Conservation (phyloP, 2,797 vertebrate species). For the Discoglossus pictus region DNA sequence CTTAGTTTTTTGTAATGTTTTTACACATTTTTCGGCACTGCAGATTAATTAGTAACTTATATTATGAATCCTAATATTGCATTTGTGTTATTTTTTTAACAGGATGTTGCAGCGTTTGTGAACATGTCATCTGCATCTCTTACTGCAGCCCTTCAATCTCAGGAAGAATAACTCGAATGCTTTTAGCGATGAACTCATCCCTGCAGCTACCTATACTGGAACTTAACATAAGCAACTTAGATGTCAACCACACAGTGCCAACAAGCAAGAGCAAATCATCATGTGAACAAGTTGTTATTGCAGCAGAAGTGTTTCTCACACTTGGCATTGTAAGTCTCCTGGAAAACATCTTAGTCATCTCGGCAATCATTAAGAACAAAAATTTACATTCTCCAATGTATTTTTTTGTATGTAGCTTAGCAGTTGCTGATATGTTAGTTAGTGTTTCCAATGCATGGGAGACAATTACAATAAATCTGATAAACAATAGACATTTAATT, state of each 20-base stretch:
- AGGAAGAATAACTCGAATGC: conserved; percentile 51
- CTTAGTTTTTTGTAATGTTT: too few species aligned
- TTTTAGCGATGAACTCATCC: conserved; percentile 66
- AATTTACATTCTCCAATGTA: conserved; percentile 79
- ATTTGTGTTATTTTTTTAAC: conserved; percentile 17
- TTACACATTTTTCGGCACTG: too few species aligned
- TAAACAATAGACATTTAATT: conserved; percentile 69
- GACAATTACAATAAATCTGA: conserved; percentile 73
- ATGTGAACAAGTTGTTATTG: conserved; percentile 71
- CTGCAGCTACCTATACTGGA: conserved; percentile 57
- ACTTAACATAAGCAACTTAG: conserved; percentile 60
- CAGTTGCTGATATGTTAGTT: conserved; percentile 76
- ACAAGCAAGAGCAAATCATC: conserved; percentile 55
- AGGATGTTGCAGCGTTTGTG: conserved; percentile 45
- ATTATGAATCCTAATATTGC: too few species aligned
- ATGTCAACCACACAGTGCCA: conserved; percentile 58
- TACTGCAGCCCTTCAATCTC: conserved; percentile 51
- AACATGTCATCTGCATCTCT: conserved; percentile 53
- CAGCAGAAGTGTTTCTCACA: conserved; percentile 71
- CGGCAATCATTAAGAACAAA: conserved; percentile 72
- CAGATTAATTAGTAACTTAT: too few species aligned
- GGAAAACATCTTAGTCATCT: conserved; percentile 75
- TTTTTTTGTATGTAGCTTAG: conserved; percentile 77
- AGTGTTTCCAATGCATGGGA: conserved; percentile 78
- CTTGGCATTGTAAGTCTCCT: conserved; percentile 75